Base-by-base conservation (phyloP, 2,888 invertebrate species). In the Psococerastis gibbosa region DNA sequence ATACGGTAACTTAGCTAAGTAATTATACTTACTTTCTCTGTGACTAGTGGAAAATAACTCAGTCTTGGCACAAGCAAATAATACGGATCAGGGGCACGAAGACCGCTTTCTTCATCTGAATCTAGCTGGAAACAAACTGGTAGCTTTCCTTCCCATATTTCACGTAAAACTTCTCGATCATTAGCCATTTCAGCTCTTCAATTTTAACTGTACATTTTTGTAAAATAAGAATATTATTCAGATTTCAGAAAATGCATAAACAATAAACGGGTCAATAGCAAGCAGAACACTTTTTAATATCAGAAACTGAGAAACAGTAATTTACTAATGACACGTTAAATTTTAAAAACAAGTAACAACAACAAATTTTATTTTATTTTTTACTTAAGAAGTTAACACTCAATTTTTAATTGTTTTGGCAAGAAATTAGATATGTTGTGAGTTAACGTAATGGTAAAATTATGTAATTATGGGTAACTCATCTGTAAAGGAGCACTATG, bases 111-210 rank as follows among this genome's bases (percentile, higher is more conserved):
- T 69, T 97, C 94, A 55, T 91, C 85, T 23, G 79, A 71, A 54
- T 88, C 75, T 42, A 97, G 66, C 54, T 78, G 77, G 61, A 98
- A 95, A 63, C 89, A 88, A 45, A 95, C 76, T 0, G 97, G 94
- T 41, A 98, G 68, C 62, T 85, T 83, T 17, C 91, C 91, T 55
- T 92, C 89, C 95, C 95, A 97, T 53, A 94, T 77, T 66, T 91
- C 89, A 46, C 94, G 71, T 45, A 94, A 65, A 46, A 95, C 79
- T 71, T 97, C 91, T 55, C 92, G 73, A 62, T 98, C 97, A 57
- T 89, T 87, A 49, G 89, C 88, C 92, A 92, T 92, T 54, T 45
- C 50, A 51, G 51, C 54, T 53, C n/a, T n/a, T n/a, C n/a, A n/a
- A 54, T 31, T 54, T 47, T 48, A n/a, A n/a, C n/a, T n/a, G n/a